Evolutionary conservation across 2,797 vertebrate species (phyloP).

Genomic region (Neoniphon sammara): DNA sequence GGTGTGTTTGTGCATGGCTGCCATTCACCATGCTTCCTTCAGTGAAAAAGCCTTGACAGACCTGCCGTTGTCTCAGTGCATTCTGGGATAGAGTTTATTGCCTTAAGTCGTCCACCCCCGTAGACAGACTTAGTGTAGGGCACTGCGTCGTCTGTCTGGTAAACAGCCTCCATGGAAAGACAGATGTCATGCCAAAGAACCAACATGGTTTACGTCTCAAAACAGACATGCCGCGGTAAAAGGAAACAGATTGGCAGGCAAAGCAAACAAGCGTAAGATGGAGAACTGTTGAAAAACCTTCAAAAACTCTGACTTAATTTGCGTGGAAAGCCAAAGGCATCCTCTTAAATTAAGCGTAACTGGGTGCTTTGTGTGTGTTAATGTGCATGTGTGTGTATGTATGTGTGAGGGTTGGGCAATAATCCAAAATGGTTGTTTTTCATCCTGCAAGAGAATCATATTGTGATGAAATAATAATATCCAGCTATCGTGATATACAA

Average conservation of each 20-base stretch:
- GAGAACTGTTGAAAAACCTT: conserved; percentile 46
- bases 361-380: conserved; percentile 24
- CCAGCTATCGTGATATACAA: not conserved
- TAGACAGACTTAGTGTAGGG: conserved; percentile 73
- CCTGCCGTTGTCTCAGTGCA: conserved; percentile 65
- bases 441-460: conserved; percentile 10
- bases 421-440: conserved; percentile 32
- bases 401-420: conserved; percentile 6
- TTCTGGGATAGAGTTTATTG: conserved; percentile 79
- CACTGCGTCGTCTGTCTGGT: conserved; percentile 68
- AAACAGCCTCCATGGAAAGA: conserved; percentile 75
- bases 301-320: conserved; percentile 60
- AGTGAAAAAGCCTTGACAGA: conserved; percentile 73
- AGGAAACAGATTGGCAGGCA: conserved; percentile 56
- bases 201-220: conserved; percentile 64
- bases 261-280: conserved; percentile 58
- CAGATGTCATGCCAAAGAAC: conserved; percentile 69
- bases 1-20: conserved; percentile 71
- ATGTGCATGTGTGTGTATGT: not conserved
- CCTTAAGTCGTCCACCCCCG: conserved; percentile 76
- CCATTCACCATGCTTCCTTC: conserved; percentile 63
- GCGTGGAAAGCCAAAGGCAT: conserved; percentile 29
- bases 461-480: conserved; percentile 6
- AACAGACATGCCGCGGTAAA: conserved; percentile 58
- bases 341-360: conserved; percentile 58